These are phyloP conservation scores for Linyphia triangularis DNA, from an alignment of 2,888 invertebrate genomes.

Conservation along the genomic window DNA sequence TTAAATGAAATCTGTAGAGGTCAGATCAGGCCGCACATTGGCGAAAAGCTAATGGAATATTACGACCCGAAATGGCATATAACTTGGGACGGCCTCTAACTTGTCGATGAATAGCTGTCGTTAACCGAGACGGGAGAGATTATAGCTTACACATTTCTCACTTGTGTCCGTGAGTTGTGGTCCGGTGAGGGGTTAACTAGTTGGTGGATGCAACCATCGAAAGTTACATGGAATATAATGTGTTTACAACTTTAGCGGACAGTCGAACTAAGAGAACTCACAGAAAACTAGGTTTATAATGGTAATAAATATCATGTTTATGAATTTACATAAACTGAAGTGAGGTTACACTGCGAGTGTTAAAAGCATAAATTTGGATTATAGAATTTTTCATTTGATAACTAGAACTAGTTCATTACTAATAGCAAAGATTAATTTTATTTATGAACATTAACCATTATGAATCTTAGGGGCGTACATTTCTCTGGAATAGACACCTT, in stretches of 20 bases:
- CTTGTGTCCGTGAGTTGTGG: not conserved
- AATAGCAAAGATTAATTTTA: too few species aligned
- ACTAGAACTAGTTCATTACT: too few species aligned
- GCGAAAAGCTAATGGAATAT: conserved; percentile 61
- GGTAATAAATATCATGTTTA: not conserved
- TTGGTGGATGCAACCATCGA: not conserved
- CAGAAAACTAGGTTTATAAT: not conserved
- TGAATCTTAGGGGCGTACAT: too few species aligned
- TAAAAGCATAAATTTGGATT: too few species aligned
- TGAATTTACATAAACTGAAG: not conserved
- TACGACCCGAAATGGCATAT: conserved; percentile 58
- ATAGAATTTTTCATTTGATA: too few species aligned
- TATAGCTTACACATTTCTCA: not conserved
- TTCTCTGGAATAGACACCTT: too few species aligned
- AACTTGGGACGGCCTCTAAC: conserved; percentile 30
- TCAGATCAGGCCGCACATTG: conserved; percentile 56
- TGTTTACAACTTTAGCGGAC: not conserved
- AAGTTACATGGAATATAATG: not conserved
- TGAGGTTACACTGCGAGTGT: too few species aligned
- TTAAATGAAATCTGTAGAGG: conserved; percentile 45
- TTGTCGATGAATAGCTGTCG: conserved; percentile 65
- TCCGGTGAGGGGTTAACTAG: conserved; percentile 29
- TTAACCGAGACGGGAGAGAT: conserved; percentile 40
- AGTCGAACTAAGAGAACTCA: not conserved
- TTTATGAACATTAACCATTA: too few species aligned